Percentiles rank a stretch among this genome's conserved stretches.
Evolutionary conservation across 2,113 vertebrate species (phyloP).

Genomic region (Amazona guildingii): DNA sequence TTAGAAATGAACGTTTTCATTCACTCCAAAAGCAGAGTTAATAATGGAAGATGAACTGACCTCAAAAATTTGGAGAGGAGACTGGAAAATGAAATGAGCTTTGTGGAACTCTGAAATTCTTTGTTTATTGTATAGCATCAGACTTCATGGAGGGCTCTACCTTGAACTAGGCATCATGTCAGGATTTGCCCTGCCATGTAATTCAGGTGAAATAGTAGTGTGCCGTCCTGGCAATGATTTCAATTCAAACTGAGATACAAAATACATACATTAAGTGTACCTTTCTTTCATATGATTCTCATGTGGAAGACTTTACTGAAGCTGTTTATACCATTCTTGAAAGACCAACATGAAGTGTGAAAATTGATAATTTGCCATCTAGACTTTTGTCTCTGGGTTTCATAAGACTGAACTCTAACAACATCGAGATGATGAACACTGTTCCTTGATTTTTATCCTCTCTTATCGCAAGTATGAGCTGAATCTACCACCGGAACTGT

Average conservation of each 20-base stretch:
- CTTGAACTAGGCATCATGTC: neutral
- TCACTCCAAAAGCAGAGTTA: neutral
- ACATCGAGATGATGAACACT: neutral
- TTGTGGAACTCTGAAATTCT: neutral
- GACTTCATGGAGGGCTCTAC: neutral
- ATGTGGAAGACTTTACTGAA: fast-evolving
- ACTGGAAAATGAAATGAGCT: neutral
- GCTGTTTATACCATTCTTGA: neutral
- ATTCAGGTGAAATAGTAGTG: neutral
- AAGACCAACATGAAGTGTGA: neutral
- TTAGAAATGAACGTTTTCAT: neutral
- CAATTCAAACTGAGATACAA: neutral
- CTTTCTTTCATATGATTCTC: neutral
- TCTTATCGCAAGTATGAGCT: neutral
- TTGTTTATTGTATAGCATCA: neutral
- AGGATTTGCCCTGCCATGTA: neutral
- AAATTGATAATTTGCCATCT: neutral
- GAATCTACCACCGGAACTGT: neutral
- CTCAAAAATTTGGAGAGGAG: neutral
- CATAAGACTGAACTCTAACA: neutral
- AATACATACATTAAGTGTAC: neutral
- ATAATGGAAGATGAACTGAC: neutral
- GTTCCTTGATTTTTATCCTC: neutral
- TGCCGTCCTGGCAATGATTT: neutral
- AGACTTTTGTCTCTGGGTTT: neutral